phyloP scores from a whole-genome alignment of 2,888 invertebrate genomes.

The Agelastica alni region DNA sequence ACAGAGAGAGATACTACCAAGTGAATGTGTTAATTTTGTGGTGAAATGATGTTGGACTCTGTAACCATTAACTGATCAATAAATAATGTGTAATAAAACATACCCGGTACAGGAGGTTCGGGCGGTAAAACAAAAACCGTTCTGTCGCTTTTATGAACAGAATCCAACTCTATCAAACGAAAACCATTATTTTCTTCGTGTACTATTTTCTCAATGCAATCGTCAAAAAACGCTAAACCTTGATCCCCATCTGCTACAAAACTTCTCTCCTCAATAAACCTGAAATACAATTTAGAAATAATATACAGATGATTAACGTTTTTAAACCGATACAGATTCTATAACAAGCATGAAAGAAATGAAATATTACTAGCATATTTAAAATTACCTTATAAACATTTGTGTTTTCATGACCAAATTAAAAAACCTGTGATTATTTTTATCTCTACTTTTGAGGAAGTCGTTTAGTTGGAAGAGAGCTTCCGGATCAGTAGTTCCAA shows the following conservation, averaged over 20 bases:
- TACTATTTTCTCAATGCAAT: conserved; percentile 83
- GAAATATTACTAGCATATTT: neutral
- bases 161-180: conserved; percentile 80
- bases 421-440: conserved; percentile 88
- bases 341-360: neutral
- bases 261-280: conserved; percentile 96
- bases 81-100: conserved; percentile 12
- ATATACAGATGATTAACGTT: too few species aligned
- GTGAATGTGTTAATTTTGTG: too few species aligned
- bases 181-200: conserved; percentile 63
- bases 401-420: conserved; percentile 89
- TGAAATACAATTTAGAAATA: conserved; percentile 13
- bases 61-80: too few species aligned
- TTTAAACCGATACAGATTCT: neutral
- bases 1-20: too few species aligned
- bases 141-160: conserved; percentile 79
- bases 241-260: conserved; percentile 98
- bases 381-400: conserved; percentile 82
- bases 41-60: too few species aligned
- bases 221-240: conserved; percentile 94
- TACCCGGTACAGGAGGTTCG: conserved; percentile 65
- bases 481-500: conserved; percentile 92
- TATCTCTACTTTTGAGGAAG: conserved; percentile 87
- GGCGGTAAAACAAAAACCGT: conserved; percentile 96
- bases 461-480: conserved; percentile 92